A percentile compares a stretch with the other conserved stretches of the same genome.
Evolutionary conservation across 2,113 vertebrate species (phyloP).

Genomic region (Anhinga rufa): DNA sequence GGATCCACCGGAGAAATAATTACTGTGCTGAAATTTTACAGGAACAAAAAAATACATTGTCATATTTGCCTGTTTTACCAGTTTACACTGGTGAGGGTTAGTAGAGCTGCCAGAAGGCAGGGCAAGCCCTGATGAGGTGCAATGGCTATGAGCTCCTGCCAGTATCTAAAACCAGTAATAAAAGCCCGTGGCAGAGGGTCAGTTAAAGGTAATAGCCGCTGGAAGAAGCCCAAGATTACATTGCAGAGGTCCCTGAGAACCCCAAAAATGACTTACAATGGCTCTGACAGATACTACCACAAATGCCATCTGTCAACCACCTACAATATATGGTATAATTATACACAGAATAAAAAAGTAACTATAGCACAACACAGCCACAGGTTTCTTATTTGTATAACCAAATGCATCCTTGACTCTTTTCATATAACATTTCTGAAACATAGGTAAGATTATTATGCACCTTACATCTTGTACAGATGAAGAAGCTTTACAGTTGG

Average conservation of each 20-base stretch:
- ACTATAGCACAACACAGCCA: neutral
- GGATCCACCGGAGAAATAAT: neutral
- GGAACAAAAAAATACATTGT: neutral
- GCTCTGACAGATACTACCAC: neutral
- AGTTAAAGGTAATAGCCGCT: neutral
- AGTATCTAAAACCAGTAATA: neutral
- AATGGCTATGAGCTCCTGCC: neutral
- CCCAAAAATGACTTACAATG: neutral
- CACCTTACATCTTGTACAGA: neutral
- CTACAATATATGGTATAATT: neutral
- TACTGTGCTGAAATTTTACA: neutral
- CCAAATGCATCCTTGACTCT: neutral
- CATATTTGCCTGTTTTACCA: neutral
- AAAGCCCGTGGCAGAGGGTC: neutral
- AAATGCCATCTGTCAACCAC: constrained; percentile 22
- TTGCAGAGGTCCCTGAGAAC: neutral
- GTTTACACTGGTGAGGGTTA: neutral
- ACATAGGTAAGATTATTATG: neutral
- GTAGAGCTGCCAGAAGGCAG: neutral
- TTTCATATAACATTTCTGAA: neutral
- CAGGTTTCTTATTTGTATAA: neutral
- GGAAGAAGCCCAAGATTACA: neutral
- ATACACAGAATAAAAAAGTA: neutral
- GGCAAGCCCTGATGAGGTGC: neutral
- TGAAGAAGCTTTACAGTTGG: neutral